phyloP scores from a whole-genome alignment of 2,113 vertebrate species.

The Melozone crissalis region DNA sequence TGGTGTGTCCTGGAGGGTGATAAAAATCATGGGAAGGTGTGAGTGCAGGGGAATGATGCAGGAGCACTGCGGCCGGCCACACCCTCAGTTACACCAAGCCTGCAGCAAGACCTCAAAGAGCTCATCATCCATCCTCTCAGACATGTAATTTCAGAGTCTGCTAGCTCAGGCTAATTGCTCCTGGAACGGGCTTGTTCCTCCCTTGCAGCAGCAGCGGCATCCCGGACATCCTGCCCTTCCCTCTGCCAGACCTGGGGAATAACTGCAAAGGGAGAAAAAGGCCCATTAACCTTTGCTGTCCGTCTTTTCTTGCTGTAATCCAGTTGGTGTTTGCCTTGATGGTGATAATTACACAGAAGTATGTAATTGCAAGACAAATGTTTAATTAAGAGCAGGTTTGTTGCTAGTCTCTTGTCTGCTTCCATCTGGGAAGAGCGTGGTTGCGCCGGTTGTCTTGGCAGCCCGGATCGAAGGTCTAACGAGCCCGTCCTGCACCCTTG shows the following conservation, averaged over 20 bases:
- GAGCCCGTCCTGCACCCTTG: background rate
- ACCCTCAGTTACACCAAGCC: background rate
- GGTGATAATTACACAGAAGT: constrained; percentile 4
- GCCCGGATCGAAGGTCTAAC: background rate
- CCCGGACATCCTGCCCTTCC: background rate
- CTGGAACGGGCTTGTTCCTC: background rate
- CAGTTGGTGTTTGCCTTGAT: constrained; percentile 47
- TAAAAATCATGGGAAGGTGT: rapidly evolving
- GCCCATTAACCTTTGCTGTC: background rate
- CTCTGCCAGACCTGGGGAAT: background rate
- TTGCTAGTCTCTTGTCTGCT: constrained; percentile 23
- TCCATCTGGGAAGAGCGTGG: background rate
- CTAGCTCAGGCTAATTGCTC: background rate
- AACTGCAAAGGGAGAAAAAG: background rate
- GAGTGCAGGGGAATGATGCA: background rate
- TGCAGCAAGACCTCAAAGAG: background rate
- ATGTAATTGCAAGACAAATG: constrained; percentile 37
- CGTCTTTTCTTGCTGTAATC: background rate
- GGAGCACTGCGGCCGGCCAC: background rate
- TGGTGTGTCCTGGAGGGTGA: rapidly evolving
- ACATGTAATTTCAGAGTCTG: background rate
- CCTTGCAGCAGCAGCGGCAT: background rate
- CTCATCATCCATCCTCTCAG: background rate
- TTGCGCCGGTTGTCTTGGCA: background rate
- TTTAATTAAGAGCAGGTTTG: constrained; percentile 50